phyloP scores from a whole-genome alignment of 1,140 invertebrate genomes.

The Geopemphigus sp. region DNA sequence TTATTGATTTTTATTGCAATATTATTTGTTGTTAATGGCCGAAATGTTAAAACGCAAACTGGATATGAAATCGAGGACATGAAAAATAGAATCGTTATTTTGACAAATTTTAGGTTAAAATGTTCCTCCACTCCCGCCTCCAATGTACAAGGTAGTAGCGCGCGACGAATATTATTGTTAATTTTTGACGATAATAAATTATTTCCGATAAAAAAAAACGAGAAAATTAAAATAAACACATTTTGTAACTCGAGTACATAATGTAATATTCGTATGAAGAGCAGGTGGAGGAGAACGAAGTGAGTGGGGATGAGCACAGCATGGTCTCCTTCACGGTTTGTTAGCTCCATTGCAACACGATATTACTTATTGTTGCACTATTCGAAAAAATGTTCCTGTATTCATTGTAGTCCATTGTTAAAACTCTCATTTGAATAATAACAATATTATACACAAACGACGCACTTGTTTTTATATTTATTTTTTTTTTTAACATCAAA shows the following conservation, averaged over 20 bases:
- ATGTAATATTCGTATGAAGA: neutral
- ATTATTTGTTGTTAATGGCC: too few relatives aligned
- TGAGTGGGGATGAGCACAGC: neutral
- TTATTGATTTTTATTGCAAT: too few relatives aligned
- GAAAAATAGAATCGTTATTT: too few relatives aligned
- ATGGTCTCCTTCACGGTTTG: conserved; percentile 46
- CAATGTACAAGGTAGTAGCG: too few relatives aligned
- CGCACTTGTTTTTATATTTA: conserved; percentile 11
- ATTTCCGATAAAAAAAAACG: conserved; percentile 20
- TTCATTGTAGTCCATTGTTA: conserved; percentile 11
- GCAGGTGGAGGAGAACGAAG: too few relatives aligned
- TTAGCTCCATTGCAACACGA: conserved; percentile 14
- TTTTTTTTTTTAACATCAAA: neutral
- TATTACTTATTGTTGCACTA: conserved; percentile 16
- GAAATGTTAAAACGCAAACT: too few relatives aligned
- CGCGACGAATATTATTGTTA: neutral
- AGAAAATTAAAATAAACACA: neutral
- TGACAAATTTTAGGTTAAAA: too few relatives aligned
- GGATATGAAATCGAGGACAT: too few relatives aligned
- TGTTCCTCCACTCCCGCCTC: too few relatives aligned
- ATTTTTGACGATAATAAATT: neutral
- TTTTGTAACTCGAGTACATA: neutral
- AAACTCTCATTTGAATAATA: conserved; percentile 39
- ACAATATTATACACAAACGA: conserved; percentile 19
- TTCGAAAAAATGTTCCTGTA: conserved; percentile 32